phyloP scores from a whole-genome alignment of 1,140 invertebrate genomes.

The Maconellicoccus hirsutus region DNA sequence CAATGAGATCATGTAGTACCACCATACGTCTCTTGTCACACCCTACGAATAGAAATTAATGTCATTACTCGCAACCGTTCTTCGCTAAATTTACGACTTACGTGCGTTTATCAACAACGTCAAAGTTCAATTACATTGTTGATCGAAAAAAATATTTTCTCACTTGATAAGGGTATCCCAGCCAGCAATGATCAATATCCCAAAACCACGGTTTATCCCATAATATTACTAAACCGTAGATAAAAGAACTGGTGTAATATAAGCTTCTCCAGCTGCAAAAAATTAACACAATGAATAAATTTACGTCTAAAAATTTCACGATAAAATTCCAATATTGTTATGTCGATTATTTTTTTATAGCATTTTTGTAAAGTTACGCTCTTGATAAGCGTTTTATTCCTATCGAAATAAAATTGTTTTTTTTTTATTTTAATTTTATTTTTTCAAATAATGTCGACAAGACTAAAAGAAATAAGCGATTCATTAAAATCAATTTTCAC shows the following conservation, averaged over 20 bases:
- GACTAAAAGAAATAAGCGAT: too few relatives aligned
- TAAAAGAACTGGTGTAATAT: constrained; percentile 75
- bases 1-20: constrained; percentile 92
- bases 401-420: neutral
- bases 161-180: constrained; percentile 58
- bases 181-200: constrained; percentile 85
- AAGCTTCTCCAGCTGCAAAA: constrained; percentile 66
- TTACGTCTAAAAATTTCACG: neutral
- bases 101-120: neutral
- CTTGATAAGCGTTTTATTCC: neutral
- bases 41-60: constrained; percentile 39
- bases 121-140: neutral
- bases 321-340: neutral
- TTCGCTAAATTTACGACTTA: neutral
- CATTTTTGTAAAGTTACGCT: neutral
- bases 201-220: constrained; percentile 93
- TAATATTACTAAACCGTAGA: constrained; percentile 67
- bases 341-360: neutral
- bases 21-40: constrained; percentile 64
- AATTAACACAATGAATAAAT: constrained; percentile 21
- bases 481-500: neutral
- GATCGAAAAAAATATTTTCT: neutral
- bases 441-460: too few relatives aligned
- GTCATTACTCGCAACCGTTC: neutral
- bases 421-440: too few relatives aligned